Evolutionary conservation across 2,113 vertebrate species (phyloP).

Genomic region (Tamias sibiricus): DNA sequence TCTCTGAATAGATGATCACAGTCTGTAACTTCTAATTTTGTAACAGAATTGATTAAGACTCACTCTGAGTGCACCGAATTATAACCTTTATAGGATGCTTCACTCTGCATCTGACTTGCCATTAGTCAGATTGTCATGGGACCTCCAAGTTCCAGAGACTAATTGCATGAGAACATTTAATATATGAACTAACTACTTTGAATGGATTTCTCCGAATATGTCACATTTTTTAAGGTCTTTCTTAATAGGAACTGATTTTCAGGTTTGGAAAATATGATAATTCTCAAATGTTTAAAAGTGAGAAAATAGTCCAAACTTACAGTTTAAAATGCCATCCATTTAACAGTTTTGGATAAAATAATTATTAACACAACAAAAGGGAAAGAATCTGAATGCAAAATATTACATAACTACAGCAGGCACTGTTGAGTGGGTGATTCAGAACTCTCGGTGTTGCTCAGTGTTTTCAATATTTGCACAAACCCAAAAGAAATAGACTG

Average conservation of each 20-base stretch:
- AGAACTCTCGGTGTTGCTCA: neutral
- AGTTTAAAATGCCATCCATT: neutral
- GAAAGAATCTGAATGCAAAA: neutral
- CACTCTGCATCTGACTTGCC: constrained; percentile 51
- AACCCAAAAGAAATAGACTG: neutral
- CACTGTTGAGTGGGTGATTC: neutral
- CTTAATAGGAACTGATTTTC: constrained; percentile 24
- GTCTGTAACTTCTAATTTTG: neutral
- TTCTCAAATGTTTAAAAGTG: neutral
- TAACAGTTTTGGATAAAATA: neutral
- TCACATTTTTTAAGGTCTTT: constrained; percentile 25
- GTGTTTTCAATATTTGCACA: neutral
- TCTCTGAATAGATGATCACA: neutral
- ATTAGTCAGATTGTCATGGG: constrained; percentile 40
- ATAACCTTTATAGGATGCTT: constrained; percentile 3
- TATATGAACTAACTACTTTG: constrained; percentile 46
- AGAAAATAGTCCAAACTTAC: neutral
- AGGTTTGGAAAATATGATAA: neutral
- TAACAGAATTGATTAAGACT: constrained; percentile 57
- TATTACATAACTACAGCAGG: neutral
- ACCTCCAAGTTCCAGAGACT: constrained; percentile 56
- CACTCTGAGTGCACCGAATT: neutral
- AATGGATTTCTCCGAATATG: neutral
- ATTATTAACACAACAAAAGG: neutral
- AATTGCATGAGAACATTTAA: constrained; percentile 56